Conservation (phyloP, 37 sponge, comb jelly and placozoan species). For the Geodia barretti region DNA sequence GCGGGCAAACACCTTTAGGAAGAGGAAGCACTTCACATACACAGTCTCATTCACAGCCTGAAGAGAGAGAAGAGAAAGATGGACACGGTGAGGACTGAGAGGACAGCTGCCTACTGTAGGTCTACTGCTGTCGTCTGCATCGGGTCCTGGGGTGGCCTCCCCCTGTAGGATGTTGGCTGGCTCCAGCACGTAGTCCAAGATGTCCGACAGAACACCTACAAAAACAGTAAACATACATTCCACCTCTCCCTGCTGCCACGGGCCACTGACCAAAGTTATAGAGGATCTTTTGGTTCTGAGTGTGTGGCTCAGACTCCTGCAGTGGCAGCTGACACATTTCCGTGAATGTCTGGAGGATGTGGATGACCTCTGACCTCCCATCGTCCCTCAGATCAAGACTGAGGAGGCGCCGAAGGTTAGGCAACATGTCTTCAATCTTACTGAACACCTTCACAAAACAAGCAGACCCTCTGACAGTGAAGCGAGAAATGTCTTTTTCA, state of each 20-base stretch:
- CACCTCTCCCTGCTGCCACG: too few species aligned
- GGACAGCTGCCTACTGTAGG: too few species aligned
- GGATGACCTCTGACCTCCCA: constrained; percentile 15
- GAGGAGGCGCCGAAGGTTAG: neutral
- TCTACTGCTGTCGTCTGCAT: neutral
- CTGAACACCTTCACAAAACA: too few species aligned
- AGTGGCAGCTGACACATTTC: constrained; percentile 37
- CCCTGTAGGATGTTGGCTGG: neutral
- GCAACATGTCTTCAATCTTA: neutral
- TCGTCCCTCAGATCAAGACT: neutral
- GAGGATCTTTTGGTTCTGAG: constrained; percentile 81
- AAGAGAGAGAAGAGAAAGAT: too few species aligned
- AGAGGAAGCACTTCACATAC: constrained; percentile 10
- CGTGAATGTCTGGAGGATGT: constrained; percentile 14
- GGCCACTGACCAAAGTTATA: constrained; percentile 68
- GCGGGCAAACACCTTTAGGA: constrained; percentile 11
- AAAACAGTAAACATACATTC: too few species aligned
- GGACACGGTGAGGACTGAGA: neutral
- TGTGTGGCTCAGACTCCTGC: constrained; percentile 62
- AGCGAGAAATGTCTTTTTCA: too few species aligned
- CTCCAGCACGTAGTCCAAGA: constrained; percentile 15
- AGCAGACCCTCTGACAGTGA: too few species aligned
- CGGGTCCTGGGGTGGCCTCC: neutral
- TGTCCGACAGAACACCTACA: constrained; percentile 46
- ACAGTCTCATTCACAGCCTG: neutral